Base-by-base conservation (phyloP, 2,797 vertebrate species). In the Hyperoplus lanceolatus region DNA sequence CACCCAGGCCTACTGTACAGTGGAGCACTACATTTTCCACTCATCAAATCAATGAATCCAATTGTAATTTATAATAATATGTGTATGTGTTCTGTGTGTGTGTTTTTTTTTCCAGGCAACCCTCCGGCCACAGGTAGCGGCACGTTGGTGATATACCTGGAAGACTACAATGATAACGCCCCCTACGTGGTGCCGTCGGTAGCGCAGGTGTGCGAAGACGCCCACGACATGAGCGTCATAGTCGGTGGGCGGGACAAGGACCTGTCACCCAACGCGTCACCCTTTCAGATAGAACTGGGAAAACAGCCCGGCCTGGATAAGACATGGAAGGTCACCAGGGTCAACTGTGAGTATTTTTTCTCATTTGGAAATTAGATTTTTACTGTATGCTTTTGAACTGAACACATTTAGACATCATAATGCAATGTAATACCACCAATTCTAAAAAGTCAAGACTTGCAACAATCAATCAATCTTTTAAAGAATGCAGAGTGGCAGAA, bases 131-230 rank as follows among this genome's bases (percentile, higher is more conserved):
- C 98, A 0, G 98, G 98, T 0, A 99, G 97, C 0, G 98, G 98
- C 49, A 97, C 97, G 0, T 79, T 99, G 88, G 93, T 98, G 80
- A 96, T 99, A 63, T 94, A 94, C 9, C 89, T 99, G 91, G 96
- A 97, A 50, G 98, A 99, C 18, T 96, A 96, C 87, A 99, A 99
- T 1, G 98, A 99, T 91, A 99, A 99, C 0, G 95, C 97, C 1
- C 98, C 98, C 4, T 95, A 94, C 39, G 95, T 99, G 58, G 95
- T 97, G 38, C 97, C 97, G 10, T 96, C 96, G 0, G 94, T 96
- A 46, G 97, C 96, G 0, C 96, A 93, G 41, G 96, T 99, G 57
- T 99, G 98, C 4, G 97, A 99, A 0, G 98, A 99, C 0, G 88
- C 96, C 46, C 96, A 96, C 77, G 96, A 99, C 43, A 94, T 97